A percentile compares a stretch with the other conserved stretches of the same genome.
phyloP scores from a whole-genome alignment of 2,888 invertebrate genomes.

The Petrolisthes cinctipes region DNA sequence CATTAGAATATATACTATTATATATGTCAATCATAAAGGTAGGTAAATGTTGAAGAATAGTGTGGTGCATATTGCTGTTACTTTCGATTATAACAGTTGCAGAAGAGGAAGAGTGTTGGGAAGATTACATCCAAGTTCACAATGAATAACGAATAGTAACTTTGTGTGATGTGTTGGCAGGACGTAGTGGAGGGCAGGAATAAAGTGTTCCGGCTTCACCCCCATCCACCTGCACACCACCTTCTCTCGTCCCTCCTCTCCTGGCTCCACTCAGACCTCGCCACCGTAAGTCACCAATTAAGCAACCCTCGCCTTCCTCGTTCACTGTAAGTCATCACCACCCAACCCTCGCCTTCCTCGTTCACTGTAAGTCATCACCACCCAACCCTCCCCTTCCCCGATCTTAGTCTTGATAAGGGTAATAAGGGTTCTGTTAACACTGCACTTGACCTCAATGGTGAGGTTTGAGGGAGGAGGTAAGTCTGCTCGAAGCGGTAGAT shows the following conservation, averaged over 20 bases:
- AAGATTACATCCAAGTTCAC: too few species aligned
- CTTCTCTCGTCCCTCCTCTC: conserved; percentile 21
- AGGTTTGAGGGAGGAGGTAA: too few species aligned
- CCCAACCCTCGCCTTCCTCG: neutral
- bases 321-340: neutral
- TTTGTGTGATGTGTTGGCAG: neutral
- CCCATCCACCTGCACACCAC: conserved; percentile 18
- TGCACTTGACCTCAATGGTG: too few species aligned
- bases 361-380: neutral
- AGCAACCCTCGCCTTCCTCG: neutral
- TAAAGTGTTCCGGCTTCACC: conserved; percentile 21
- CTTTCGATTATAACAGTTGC: too few species aligned
- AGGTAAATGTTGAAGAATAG: too few species aligned
- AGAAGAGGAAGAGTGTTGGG: too few species aligned
- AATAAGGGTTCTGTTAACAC: too few species aligned
- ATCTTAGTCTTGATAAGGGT: neutral
- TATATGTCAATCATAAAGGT: too few species aligned
- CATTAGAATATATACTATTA: too few species aligned
- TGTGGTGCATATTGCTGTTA: too few species aligned
- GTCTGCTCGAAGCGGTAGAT: too few species aligned
- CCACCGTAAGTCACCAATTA: neutral
- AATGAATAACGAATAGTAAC: neutral
- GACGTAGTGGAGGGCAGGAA: conserved; percentile 19
- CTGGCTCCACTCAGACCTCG: conserved; percentile 29
- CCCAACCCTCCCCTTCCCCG: neutral